phyloP scores from a whole-genome alignment of 2,797 vertebrate genomes.

The Pachyuromys duprasi region DNA sequence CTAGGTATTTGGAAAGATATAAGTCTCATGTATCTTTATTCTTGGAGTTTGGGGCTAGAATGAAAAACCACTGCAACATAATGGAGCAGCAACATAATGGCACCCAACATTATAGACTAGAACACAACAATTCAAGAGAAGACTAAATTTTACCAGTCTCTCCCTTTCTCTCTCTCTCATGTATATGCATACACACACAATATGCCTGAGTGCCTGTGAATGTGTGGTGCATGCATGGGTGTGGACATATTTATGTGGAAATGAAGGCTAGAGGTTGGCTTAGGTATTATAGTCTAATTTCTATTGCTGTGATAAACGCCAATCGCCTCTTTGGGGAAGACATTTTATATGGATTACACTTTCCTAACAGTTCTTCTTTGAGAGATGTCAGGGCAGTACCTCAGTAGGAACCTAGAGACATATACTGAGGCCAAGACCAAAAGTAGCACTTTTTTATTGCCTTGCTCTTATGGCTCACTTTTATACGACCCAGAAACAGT shows the following conservation, averaged over 20 bases:
- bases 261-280: neutral
- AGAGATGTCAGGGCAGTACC: neutral
- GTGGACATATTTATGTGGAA: neutral
- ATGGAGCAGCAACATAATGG: no score
- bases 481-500: neutral
- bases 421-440: neutral
- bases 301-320: neutral
- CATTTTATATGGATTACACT: neutral
- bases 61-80: no score
- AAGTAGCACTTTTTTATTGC: no score
- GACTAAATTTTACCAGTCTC: neutral
- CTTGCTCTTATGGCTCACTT: neutral
- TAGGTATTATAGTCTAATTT: neutral
- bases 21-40: no score
- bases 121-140: neutral
- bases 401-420: neutral
- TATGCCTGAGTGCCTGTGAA: no score
- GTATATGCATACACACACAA: neutral
- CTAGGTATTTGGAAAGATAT: no score
- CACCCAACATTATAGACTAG: no score
- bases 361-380: neutral
- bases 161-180: rapidly evolving
- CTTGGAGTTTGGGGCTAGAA: no score
- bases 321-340: neutral
- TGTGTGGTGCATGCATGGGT: neutral